These are phyloP conservation scores for Ammospiza maritima DNA, from an alignment of 2,797 vertebrate genomes.

Conservation along the genomic window DNA sequence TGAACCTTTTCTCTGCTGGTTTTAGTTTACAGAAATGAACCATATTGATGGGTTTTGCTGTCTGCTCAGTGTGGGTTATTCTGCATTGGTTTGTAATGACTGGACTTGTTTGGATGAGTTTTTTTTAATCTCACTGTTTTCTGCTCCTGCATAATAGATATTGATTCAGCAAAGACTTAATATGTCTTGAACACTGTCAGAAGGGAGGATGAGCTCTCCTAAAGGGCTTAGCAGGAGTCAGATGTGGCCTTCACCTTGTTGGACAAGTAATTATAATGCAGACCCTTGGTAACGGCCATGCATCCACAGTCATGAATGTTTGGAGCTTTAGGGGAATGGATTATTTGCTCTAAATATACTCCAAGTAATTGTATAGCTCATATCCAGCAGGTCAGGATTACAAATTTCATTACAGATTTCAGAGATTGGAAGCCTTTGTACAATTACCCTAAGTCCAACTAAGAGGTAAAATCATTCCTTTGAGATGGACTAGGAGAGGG, in stretches of 20 bases:
- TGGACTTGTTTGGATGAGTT: neutral
- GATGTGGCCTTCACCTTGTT: slow-evolving; percentile 13
- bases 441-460: slow-evolving; percentile 78
- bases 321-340: slow-evolving; percentile 74
- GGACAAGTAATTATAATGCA: slow-evolving; percentile 60
- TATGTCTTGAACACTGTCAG: neutral
- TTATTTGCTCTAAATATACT: slow-evolving; percentile 78
- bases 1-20: neutral
- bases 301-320: slow-evolving; percentile 66
- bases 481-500: slow-evolving; percentile 67
- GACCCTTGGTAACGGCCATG: slow-evolving; percentile 40
- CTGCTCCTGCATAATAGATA: neutral
- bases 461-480: slow-evolving; percentile 76
- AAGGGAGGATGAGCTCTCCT: slow-evolving; percentile 1
- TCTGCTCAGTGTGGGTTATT: neutral
- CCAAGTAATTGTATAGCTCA: slow-evolving; percentile 82
- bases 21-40: neutral
- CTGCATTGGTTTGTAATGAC: neutral
- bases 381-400: slow-evolving; percentile 85
- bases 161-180: neutral
- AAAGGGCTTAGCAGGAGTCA: slow-evolving; percentile 46
- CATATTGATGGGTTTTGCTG: neutral
- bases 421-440: slow-evolving; percentile 80
- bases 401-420: slow-evolving; percentile 82
- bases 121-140: neutral